Evolutionary conservation across 2,888 invertebrate species (phyloP).

Genomic region (Volucella zonaria): DNA sequence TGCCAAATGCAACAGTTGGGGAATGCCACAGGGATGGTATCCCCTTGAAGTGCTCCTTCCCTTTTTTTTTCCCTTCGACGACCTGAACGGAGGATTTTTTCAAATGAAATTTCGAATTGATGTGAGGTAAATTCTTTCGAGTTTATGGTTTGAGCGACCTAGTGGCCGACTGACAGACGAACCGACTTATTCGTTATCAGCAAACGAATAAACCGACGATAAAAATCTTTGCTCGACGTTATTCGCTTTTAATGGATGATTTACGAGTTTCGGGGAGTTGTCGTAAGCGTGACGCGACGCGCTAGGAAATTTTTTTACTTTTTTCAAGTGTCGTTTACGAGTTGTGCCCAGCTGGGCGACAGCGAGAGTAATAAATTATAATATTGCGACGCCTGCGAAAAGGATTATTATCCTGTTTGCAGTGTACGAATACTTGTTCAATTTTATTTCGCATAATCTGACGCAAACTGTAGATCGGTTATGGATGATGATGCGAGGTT

Average conservation of each 20-base stretch:
- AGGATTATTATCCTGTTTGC: slow-evolving; percentile 8
- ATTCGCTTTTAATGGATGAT: slow-evolving; percentile 52
- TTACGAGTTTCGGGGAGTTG: slow-evolving; percentile 18
- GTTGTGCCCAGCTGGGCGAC: background rate
- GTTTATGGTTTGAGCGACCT: slow-evolving; percentile 14
- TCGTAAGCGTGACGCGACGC: background rate
- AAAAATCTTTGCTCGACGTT: slow-evolving; percentile 40
- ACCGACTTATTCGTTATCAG: too few species aligned
- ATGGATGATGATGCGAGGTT: too few species aligned
- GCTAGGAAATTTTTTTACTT: slow-evolving; percentile 6
- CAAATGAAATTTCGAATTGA: background rate
- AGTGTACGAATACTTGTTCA: background rate
- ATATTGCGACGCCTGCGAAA: slow-evolving; percentile 25
- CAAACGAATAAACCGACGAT: slow-evolving; percentile 1
- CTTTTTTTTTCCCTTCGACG: too few species aligned
- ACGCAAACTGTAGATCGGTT: too few species aligned
- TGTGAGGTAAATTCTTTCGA: background rate
- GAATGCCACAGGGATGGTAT: slow-evolving; percentile 30
- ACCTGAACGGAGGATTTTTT: too few species aligned
- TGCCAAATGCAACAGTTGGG: slow-evolving; percentile 59
- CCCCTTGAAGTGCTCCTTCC: background rate
- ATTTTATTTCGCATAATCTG: too few species aligned
- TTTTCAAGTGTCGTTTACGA: background rate
- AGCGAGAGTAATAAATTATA: slow-evolving; percentile 24
- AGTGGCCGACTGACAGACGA: background rate